Evolutionary conservation across 1,140 invertebrate genomes (phyloP).

Genomic region (Lamellibrachia luymesi): DNA sequence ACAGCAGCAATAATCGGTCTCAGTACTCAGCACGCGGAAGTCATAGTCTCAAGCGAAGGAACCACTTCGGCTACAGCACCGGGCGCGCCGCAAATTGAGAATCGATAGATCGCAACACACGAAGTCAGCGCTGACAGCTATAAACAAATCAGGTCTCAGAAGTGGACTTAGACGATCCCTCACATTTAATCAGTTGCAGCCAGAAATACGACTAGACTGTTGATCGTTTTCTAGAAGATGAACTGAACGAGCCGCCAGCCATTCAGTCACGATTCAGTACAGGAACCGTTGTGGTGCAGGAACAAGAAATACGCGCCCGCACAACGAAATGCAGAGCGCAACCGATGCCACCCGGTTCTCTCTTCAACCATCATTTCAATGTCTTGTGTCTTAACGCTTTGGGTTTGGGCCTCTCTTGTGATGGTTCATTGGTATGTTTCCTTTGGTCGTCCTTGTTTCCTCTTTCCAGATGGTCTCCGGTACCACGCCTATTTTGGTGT

Average conservation of each 20-base stretch:
- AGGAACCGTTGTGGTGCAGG: not conserved
- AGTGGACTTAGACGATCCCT: not conserved
- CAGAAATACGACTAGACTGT: not conserved
- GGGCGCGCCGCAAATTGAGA: not conserved
- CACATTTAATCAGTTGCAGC: not conserved
- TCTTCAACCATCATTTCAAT: no score
- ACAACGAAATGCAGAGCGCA: no score
- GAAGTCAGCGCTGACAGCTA: not conserved
- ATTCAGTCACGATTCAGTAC: not conserved
- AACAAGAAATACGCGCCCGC: not conserved
- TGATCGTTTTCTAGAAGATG: not conserved
- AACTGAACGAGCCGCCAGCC: not conserved
- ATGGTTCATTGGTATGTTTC: no score
- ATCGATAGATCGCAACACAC: not conserved
- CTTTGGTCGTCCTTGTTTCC: no score
- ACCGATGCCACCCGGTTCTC: no score
- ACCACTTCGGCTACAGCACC: not conserved
- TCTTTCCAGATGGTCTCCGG: no score
- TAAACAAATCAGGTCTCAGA: not conserved
- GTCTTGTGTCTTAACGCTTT: no score
- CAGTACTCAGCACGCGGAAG: not conserved
- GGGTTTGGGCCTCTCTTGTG: no score
- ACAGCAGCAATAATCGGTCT: not conserved
- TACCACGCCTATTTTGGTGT: no score
- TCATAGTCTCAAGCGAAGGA: not conserved